A percentile compares a stretch with the other conserved stretches of the same genome.
Evolutionary conservation across 2,797 vertebrate species (phyloP).

Genomic region (Acropternis orthonyx): DNA sequence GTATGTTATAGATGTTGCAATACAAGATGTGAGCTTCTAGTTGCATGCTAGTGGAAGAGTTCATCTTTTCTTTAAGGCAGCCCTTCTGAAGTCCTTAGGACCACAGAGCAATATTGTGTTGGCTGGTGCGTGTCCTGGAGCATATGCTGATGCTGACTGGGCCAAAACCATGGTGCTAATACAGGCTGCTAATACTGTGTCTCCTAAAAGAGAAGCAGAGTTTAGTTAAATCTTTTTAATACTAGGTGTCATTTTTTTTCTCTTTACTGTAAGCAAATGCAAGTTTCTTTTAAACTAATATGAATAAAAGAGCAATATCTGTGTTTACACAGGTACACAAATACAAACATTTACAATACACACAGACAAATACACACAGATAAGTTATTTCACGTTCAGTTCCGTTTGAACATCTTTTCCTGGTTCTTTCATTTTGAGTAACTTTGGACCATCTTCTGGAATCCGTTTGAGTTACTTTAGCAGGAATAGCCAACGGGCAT

Average conservation of each 20-base stretch:
- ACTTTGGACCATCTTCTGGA: background rate
- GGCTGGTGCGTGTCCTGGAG: background rate
- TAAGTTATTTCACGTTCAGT: background rate
- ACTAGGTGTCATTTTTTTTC: background rate
- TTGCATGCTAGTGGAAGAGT: background rate
- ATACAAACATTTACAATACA: background rate
- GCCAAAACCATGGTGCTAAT: background rate
- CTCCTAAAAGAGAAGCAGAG: background rate
- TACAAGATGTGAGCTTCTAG: background rate
- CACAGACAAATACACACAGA: background rate
- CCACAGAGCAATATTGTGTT: background rate
- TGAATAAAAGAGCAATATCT: background rate
- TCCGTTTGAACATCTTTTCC: background rate
- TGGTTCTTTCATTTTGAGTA: background rate
- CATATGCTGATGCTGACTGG: rapidly evolving
- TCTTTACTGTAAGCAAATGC: background rate
- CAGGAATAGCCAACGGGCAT: background rate
- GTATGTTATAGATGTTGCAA: background rate
- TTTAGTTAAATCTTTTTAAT: background rate
- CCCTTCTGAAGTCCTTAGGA: background rate
- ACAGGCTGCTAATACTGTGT: background rate
- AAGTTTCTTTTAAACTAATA: background rate
- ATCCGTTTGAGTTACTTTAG: background rate
- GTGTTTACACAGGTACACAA: background rate
- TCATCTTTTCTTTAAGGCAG: background rate